Evolutionary conservation across 2,888 invertebrate genomes (phyloP), one percentile per base, ranked within the genome.

Genomic region (Lycia hirtaria): DNA sequence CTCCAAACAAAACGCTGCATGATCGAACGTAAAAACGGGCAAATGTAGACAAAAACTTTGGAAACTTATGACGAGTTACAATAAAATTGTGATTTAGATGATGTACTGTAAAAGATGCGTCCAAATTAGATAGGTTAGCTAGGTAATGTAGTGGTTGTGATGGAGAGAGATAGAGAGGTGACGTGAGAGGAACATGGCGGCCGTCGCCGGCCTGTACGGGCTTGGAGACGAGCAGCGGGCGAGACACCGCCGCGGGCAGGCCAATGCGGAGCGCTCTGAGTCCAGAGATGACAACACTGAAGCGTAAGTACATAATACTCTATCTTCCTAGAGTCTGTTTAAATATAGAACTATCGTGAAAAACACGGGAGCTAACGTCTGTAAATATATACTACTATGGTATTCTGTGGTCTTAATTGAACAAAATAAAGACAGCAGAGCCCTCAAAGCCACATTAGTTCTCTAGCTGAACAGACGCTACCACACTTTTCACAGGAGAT

Each of bases 161-260:
- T 73, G 72, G 60, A 68, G 61, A 67, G 67, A 61, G 58, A 62
- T 65, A 62, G 68, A 43, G 57, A 57, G 28, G 69, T 84, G 78
- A 73, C 72, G 75, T 62, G 65, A 59, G 69, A 59, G 67, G 76
- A 82, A 65, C 54, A 96, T 96, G 96, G 96, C 96, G 78, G 95
- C 96, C 69, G 96, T 96, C 81, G 96, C 96, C 75, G 96, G 96
- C 79, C 94, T 96, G 58, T 96, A 96, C 83, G 96, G 96, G 75
- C 93, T 96, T 79, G 95, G 96, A 78, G 96, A 96, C 86, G 96
- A 96, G 81, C 92, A 93, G 78, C 94, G 95, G 44, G 85, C 89
- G 56, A 73, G 92, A 44, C 89, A 92, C 72, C 89, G 92, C 68
- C 88, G 89, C 70, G 93, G 87, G 30, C 90, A 88, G 73, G 95